These are phyloP conservation scores for Eciton burchellii DNA, from an alignment of 1,140 invertebrate genomes.

Conservation along the genomic window DNA sequence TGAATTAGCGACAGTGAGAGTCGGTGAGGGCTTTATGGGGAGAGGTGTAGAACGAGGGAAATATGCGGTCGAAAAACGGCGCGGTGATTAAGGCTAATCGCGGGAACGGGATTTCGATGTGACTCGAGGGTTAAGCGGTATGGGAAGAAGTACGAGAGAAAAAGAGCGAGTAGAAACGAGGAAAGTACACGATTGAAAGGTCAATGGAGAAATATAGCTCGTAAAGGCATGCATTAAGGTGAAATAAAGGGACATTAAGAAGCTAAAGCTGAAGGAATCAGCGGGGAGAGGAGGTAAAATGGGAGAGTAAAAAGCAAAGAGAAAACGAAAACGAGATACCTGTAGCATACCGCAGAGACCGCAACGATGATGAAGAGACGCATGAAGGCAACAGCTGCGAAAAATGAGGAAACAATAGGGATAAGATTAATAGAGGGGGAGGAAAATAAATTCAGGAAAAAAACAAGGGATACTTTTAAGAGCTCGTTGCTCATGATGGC, in stretches of 20 bases:
- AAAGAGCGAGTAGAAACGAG: too few relatives aligned
- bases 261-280: too few relatives aligned
- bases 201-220: too few relatives aligned
- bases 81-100: too few relatives aligned
- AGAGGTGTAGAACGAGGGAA: background rate
- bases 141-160: too few relatives aligned
- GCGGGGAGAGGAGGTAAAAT: too few relatives aligned
- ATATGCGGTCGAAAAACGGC: background rate
- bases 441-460: background rate
- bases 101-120: too few relatives aligned
- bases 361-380: conserved; percentile 2
- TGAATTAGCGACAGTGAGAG: background rate
- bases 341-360: background rate
- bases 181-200: too few relatives aligned
- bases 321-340: background rate
- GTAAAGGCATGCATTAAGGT: too few relatives aligned
- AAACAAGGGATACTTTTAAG: background rate
- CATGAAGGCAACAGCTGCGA: background rate
- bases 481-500: background rate
- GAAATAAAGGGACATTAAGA: too few relatives aligned
- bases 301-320: background rate
- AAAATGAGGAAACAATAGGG: background rate
- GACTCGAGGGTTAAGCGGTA: too few relatives aligned
- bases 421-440: conserved; percentile 4
- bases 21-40: background rate